Evolutionary conservation across 2,797 vertebrate genomes (phyloP).

Genomic region (Tiaroga cobitis): DNA sequence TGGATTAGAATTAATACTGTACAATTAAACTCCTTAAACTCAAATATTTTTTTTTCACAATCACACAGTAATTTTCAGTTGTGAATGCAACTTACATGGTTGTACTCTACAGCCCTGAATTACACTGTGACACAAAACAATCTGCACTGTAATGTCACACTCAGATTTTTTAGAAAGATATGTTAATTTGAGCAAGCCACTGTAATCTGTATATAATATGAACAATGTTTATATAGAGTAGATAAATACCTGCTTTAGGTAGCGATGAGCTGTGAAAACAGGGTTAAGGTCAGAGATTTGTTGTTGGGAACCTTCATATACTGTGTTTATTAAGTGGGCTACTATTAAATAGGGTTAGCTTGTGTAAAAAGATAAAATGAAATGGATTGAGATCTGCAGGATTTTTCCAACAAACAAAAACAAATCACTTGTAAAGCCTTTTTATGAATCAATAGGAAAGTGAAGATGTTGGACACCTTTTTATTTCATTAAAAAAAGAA

Average conservation of each 20-base stretch:
- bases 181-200: not conserved
- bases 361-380: not conserved
- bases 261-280: not conserved
- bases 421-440: not conserved
- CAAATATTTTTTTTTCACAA: not conserved
- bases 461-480: not conserved
- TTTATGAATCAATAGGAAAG: not conserved
- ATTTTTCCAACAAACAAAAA: not conserved
- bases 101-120: not conserved
- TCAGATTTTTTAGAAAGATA: not conserved
- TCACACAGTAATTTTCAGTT: not conserved
- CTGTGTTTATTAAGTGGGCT: not conserved
- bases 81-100: not conserved
- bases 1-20: not conserved
- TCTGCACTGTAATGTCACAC: not conserved
- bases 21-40: not conserved
- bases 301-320: not conserved
- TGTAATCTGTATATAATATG: not conserved
- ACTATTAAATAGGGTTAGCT: too few relatives aligned
- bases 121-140: not conserved
- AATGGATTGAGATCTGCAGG: not conserved
- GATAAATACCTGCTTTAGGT: not conserved
- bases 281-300: not conserved
- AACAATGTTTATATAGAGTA: not conserved
- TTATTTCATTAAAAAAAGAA: not conserved